phyloP scores from a whole-genome alignment of 1,140 invertebrate species.

The Panagrolaimus sp. region DNA sequence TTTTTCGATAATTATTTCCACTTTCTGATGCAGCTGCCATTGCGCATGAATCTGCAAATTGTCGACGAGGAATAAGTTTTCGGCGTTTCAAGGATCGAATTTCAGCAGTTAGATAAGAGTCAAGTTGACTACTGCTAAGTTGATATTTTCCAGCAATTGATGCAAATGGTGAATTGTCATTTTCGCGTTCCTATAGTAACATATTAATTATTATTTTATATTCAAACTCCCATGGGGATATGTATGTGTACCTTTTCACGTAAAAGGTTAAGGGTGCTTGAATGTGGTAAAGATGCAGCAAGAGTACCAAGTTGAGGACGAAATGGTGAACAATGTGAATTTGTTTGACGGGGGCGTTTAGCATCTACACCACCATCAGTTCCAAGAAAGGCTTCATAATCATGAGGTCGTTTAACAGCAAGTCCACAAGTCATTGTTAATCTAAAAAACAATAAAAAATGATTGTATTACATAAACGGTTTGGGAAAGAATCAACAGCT shows the following conservation, averaged over 20 bases:
- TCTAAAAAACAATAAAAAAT: background rate
- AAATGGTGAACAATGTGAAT: conserved; percentile 54
- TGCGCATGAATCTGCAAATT: conserved; percentile 6
- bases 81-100: conserved; percentile 44
- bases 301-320: conserved; percentile 53
- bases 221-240: conserved; percentile 17
- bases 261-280: conserved; percentile 1
- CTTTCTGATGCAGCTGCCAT: background rate
- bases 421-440: conserved; percentile 51
- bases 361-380: conserved; percentile 41
- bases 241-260: background rate
- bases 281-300: conserved; percentile 45
- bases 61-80: conserved; percentile 44
- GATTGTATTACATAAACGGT: too few relatives aligned
- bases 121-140: conserved; percentile 40
- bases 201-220: conserved; percentile 1
- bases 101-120: conserved; percentile 49
- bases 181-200: conserved; percentile 22
- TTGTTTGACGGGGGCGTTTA: conserved; percentile 41
- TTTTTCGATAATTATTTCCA: background rate
- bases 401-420: conserved; percentile 52
- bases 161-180: conserved; percentile 41
- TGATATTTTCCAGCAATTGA: conserved; percentile 31
- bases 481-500: too few relatives aligned
- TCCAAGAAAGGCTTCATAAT: conserved; percentile 48